A percentile compares a stretch with the other conserved stretches of the same genome.
Evolutionary conservation across 2,888 invertebrate genomes (phyloP).

Genomic region (Brachypalpus laphriformis): DNA sequence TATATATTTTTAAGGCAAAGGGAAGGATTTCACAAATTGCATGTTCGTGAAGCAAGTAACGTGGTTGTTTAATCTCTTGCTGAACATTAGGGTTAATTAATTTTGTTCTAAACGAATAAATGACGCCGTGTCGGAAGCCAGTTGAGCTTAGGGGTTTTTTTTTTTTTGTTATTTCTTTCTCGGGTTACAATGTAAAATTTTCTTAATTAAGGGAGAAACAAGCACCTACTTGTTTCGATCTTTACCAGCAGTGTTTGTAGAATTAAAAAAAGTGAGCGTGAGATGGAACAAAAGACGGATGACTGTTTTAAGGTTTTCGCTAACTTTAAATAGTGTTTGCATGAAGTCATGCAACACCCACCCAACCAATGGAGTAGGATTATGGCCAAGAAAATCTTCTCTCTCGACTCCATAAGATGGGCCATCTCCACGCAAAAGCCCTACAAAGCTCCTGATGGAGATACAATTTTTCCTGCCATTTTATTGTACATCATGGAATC

Average conservation of each 20-base stretch:
- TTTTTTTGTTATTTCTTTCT: background rate
- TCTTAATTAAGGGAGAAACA: background rate
- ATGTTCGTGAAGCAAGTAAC: background rate
- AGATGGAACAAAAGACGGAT: no score
- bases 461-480: no score
- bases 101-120: background rate
- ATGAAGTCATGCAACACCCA: no score
- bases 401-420: no score
- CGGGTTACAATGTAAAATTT: background rate
- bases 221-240: background rate
- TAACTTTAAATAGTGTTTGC: no score
- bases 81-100: background rate
- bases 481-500: no score
- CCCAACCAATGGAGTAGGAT: no score
- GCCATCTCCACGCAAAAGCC: no score
- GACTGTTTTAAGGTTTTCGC: no score
- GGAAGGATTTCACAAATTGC: background rate
- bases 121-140: background rate
- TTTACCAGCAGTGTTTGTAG: background rate
- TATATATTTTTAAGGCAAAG: background rate
- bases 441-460: no score
- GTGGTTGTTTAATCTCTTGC: background rate
- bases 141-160: background rate
- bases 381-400: no score
- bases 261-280: background rate